These are phyloP conservation scores for Eupristina koningsbergeri DNA, from an alignment of 1,140 invertebrate genomes.

Conservation along the genomic window DNA sequence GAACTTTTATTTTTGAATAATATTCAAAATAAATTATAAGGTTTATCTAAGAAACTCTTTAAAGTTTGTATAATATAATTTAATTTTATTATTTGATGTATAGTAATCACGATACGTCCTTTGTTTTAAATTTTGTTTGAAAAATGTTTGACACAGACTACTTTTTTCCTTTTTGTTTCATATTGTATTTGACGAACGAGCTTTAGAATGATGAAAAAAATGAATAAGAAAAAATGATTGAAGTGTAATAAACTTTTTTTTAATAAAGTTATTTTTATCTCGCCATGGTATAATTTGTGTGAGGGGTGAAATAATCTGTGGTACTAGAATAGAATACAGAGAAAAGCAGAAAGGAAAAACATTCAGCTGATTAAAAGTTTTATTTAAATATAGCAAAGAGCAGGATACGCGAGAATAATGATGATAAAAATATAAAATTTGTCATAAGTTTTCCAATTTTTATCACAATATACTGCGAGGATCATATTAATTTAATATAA, in stretches of 20 bases:
- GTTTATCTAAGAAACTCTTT: too few relatives aligned
- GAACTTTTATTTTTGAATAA: background rate
- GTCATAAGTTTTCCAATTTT: background rate
- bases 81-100: too few relatives aligned
- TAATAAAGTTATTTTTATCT: background rate
- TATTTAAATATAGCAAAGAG: background rate
- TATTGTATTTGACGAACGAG: background rate
- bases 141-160: background rate
- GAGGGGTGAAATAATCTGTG: background rate
- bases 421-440: slow-evolving; percentile 1
- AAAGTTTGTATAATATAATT: too few relatives aligned
- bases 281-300: background rate
- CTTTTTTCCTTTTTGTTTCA: background rate
- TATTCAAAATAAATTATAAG: too few relatives aligned
- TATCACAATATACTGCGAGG: background rate
- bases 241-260: background rate
- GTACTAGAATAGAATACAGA: background rate
- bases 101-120: too few relatives aligned
- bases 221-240: background rate
- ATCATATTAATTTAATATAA: background rate
- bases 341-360: background rate
- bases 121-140: background rate
- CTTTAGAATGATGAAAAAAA: background rate
- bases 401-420: background rate
- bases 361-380: background rate